These are phyloP conservation scores for Chymomyza caudatula DNA, from an alignment of 2,888 invertebrate genomes.

Conservation along the genomic window DNA sequence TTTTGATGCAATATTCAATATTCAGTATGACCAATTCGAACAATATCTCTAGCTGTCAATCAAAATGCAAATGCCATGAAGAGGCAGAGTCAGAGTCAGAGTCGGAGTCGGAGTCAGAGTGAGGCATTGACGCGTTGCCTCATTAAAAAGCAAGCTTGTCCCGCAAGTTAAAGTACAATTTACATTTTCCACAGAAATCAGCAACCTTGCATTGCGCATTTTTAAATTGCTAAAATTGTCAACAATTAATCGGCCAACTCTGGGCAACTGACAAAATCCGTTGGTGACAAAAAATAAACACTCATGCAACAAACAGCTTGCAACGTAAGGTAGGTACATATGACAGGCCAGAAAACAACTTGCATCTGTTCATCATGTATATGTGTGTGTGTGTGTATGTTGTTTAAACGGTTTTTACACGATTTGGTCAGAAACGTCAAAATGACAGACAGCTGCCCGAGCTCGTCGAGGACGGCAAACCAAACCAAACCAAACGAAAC, in stretches of 20 bases:
- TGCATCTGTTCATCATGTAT: constrained; percentile 46
- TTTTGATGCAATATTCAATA: not conserved
- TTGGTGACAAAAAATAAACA: constrained; percentile 40
- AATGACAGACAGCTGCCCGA: constrained; percentile 62
- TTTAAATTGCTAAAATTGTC: constrained; percentile 45
- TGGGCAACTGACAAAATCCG: constrained; percentile 26
- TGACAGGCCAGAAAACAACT: constrained; percentile 23
- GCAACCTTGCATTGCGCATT: constrained; percentile 28
- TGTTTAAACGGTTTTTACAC: constrained; percentile 63
- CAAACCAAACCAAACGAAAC: not conserved
- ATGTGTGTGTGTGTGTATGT: constrained; percentile 27
- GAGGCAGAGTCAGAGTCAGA: constrained; percentile 3
- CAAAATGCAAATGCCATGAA: constrained; percentile 62
- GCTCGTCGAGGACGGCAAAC: constrained; percentile 36
- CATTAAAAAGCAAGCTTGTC: constrained; percentile 50
- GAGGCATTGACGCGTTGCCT: constrained; percentile 41
- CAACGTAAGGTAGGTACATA: constrained; percentile 9
- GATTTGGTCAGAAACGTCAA: constrained; percentile 72
- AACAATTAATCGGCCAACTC: constrained; percentile 44
- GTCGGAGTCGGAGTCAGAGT: not conserved
- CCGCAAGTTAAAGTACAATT: constrained; percentile 35
- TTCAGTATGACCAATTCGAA: constrained; percentile 48
- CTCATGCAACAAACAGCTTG: constrained; percentile 15
- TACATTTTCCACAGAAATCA: constrained; percentile 54
- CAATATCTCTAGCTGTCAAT: constrained; percentile 66